Evolutionary conservation across 2,888 invertebrate genomes (phyloP), one percentile per base, ranked within the genome.

Genomic region (Trypoxylon attenuatum): DNA sequence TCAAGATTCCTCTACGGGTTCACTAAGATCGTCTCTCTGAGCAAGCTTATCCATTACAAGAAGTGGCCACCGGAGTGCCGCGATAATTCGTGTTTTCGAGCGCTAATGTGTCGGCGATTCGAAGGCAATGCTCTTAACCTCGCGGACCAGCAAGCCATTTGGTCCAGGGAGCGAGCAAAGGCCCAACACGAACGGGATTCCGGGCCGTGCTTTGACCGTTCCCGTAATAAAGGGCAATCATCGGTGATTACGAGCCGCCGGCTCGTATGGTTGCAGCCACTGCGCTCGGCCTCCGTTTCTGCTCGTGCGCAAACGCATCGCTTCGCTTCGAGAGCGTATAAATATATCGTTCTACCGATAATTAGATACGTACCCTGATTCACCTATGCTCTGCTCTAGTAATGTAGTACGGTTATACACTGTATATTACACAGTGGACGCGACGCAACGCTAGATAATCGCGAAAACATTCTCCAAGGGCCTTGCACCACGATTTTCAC

Each of bases 141-240:
- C 59, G 55, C 39, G 59, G 59, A 55, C 55, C 68, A 64, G 41
- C 49, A 41, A 21, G 18, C 10, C 23, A 45, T 55, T 55, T 39
- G 54, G 59, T 59, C 55, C 64, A 64, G 41, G 38, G 49, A 15
- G 22, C 76, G 21, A 50, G 52, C 74, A 61, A 68, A 77, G 65
- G 69, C 60, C 42, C 65, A 73, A 69, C 41, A 58, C 64, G 64
- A 71, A 73, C 76, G 77, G 79, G 78, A 82, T 83, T 81, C 82
- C 82, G 77, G 77, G 73, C 76, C 79, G 76, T 81, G 80, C 81
- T 80, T 81, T 80, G 81, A 82, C 81, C 82, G 83, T 82, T 82
- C 71, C 79, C 65, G 82, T 79, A 84, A 84, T 84, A 82, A 83
- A 83, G 82, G 82, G 82, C 83, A 84, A 84, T 84, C 83, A 83